These are phyloP conservation scores for Physella acuta DNA, from an alignment of 1,140 invertebrate species.

Conservation along the genomic window DNA sequence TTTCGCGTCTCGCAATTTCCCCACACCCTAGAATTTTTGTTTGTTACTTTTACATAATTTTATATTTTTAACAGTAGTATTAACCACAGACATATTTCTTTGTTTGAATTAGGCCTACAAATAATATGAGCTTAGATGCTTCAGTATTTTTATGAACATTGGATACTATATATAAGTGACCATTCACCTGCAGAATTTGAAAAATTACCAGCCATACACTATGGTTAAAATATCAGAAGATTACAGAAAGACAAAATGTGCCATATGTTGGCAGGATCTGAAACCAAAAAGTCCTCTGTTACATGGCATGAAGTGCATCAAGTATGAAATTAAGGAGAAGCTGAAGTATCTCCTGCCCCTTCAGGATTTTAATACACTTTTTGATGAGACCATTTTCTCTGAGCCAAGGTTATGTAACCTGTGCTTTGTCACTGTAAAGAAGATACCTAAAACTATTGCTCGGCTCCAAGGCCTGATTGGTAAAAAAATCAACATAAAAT, in stretches of 20 bases:
- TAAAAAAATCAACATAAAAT: constrained; percentile 11
- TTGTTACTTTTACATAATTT: no score
- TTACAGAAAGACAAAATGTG: constrained; percentile 12
- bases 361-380: constrained; percentile 4
- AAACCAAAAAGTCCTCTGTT: constrained; percentile 11
- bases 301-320: constrained; percentile 12
- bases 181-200: not conserved
- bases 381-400: constrained; percentile 4
- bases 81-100: no score
- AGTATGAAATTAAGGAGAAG: constrained; percentile 14
- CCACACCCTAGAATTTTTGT: no score
- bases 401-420: constrained; percentile 8
- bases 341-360: constrained; percentile 2
- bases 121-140: no score
- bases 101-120: no score
- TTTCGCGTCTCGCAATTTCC: no score
- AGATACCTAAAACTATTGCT: constrained; percentile 6
- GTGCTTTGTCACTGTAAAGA: constrained; percentile 6
- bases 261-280: constrained; percentile 10
- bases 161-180: not conserved
- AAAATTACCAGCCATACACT: not conserved
- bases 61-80: no score
- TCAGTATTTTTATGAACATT: not conserved
- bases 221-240: not conserved
- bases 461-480: not conserved